phyloP scores from a whole-genome alignment of 1,140 invertebrate species.

The Meloidogyne exigua region DNA sequence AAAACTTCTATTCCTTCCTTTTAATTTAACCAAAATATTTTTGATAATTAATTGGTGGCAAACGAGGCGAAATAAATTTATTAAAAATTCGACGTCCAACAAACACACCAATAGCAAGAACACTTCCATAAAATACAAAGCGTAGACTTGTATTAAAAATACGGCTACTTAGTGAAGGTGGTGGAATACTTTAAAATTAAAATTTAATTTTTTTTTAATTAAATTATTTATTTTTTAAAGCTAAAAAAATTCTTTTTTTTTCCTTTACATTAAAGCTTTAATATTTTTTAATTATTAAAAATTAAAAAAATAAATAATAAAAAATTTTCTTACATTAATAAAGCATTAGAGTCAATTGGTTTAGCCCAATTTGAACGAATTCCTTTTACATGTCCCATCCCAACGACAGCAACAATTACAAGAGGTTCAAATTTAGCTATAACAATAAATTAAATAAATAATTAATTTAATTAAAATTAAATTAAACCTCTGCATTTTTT shows the following conservation, averaged over 20 bases:
- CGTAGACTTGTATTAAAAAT: not conserved
- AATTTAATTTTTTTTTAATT: not conserved
- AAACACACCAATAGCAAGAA: not conserved
- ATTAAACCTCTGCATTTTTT: constrained; percentile 36
- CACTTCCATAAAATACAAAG: not conserved
- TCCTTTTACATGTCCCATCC: constrained; percentile 60
- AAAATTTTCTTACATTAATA: constrained; percentile 40
- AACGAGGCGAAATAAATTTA: not conserved
- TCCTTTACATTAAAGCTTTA: not conserved
- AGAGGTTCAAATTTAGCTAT: constrained; percentile 51
- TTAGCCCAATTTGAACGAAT: constrained; percentile 52
- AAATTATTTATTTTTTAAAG: not conserved
- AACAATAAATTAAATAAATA: constrained; percentile 12
- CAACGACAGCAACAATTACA: constrained; percentile 57
- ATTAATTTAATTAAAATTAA: no score
- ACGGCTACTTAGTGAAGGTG: not conserved
- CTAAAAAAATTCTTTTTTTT: not conserved
- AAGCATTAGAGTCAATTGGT: constrained; percentile 43
- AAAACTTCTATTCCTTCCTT: not conserved
- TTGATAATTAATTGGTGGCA: not conserved
- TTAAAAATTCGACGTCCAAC: not conserved
- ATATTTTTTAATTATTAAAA: not conserved
- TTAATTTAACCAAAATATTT: not conserved
- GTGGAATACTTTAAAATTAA: not conserved
- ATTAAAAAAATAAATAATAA: not conserved